Conservation (phyloP, 2,113 vertebrate genomes). For the Gobio gobio region DNA sequence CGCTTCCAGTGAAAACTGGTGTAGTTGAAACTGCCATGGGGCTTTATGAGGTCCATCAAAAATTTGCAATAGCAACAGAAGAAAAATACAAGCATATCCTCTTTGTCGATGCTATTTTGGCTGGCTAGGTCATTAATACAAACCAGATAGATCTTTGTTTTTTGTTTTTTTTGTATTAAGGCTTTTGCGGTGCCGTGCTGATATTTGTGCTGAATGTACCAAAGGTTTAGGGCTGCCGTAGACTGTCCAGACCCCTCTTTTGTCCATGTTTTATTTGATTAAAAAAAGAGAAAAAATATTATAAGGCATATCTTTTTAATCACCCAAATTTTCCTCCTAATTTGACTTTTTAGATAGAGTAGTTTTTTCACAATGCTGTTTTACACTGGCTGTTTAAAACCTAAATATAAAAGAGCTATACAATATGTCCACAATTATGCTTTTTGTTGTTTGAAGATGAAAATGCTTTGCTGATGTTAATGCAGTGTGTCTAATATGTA, state of each 20-base stretch:
- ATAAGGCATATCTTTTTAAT: background rate
- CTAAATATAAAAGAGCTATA: background rate
- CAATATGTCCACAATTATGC: background rate
- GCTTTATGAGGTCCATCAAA: background rate
- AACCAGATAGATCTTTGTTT: background rate
- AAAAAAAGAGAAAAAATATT: background rate
- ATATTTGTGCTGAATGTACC: conserved; percentile 64
- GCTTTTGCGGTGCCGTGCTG: conserved; percentile 30
- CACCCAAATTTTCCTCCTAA: background rate
- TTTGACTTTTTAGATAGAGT: background rate
- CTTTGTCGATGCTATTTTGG: background rate
- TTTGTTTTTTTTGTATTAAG: conserved; percentile 35
- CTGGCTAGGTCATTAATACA: background rate
- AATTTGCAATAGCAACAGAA: background rate
- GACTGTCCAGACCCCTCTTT: conserved; percentile 3
- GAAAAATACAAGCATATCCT: conserved; percentile 18
- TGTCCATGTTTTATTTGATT: background rate
- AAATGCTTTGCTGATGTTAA: background rate
- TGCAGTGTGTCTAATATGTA: background rate
- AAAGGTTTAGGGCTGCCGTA: conserved; percentile 60
- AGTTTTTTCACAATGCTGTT: conserved; percentile 1
- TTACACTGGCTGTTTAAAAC: conserved; percentile 8
- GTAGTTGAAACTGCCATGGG: conserved; percentile 35
- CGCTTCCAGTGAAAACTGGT: conserved; percentile 27
- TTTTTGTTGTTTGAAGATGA: background rate